phyloP scores from a whole-genome alignment of 1,140 invertebrate species.

The Melanaphis sacchari region DNA sequence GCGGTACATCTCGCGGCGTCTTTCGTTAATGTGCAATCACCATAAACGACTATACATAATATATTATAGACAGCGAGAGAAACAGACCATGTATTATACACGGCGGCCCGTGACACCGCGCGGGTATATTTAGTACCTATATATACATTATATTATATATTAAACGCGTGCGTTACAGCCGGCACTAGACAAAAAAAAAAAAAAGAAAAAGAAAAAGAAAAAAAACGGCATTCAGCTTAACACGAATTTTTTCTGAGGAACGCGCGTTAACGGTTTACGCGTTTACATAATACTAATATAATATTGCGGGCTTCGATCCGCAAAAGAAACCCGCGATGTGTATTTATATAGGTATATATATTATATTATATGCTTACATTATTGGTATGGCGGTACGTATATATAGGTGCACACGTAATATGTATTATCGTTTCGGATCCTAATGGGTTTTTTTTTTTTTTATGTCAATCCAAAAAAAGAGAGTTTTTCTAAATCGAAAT shows the following conservation, averaged over 20 bases:
- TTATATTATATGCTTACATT: not conserved
- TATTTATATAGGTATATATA: not conserved
- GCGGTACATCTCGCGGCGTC: not conserved
- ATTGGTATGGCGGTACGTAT: not conserved
- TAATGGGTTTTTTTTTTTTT: slow-evolving; percentile 25
- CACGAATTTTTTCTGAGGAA: not conserved
- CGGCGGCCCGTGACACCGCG: not conserved
- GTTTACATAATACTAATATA: not conserved
- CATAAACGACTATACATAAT: slow-evolving; percentile 27
- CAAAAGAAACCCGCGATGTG: not conserved
- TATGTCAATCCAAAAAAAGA: not conserved
- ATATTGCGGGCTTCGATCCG: not conserved
- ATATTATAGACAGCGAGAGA: not conserved
- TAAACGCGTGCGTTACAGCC: slow-evolving; percentile 7
- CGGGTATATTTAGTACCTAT: not conserved
- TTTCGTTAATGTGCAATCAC: slow-evolving; percentile 48
- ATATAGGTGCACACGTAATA: not conserved
- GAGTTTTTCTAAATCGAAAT: not conserved
- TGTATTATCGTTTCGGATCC: not conserved
- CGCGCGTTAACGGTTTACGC: slow-evolving; percentile 50
- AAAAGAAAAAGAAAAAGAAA: not conserved
- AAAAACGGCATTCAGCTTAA: slow-evolving; percentile 31
- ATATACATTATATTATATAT: not conserved
- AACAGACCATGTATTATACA: not conserved
- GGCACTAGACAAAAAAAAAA: slow-evolving; percentile 1